Percentiles rank a stretch among this genome's conserved stretches.
These are phyloP conservation scores for Nomada goodeniana DNA, from an alignment of 2,888 invertebrate species.

Conservation along the genomic window DNA sequence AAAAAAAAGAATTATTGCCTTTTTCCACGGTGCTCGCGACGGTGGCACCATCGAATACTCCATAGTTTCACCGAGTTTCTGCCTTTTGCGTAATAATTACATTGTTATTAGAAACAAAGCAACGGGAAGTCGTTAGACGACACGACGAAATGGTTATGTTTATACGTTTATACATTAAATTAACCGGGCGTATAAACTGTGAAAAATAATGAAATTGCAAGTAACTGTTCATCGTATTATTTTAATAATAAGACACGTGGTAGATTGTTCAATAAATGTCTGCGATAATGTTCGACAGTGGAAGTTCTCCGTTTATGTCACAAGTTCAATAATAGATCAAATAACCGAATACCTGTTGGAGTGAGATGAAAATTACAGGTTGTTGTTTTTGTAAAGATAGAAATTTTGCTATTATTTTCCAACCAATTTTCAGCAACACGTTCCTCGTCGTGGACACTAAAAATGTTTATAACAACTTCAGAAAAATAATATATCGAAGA, in stretches of 20 bases:
- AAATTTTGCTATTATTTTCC: too few relatives aligned
- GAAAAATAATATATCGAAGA: too few relatives aligned
- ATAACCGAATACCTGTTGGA: too few relatives aligned
- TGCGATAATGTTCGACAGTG: neutral
- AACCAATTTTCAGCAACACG: too few relatives aligned
- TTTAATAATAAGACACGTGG: neutral
- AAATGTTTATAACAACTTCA: too few relatives aligned
- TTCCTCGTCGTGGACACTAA: too few relatives aligned
- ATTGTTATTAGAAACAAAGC: constrained; percentile 64
- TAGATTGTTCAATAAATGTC: neutral
- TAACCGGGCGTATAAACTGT: constrained; percentile 18
- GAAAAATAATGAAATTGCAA: constrained; percentile 19
- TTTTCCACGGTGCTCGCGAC: constrained; percentile 51
- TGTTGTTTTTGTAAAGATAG: too few relatives aligned
- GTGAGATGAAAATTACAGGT: too few relatives aligned
- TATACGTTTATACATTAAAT: constrained; percentile 47
- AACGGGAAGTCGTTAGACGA: constrained; percentile 62
- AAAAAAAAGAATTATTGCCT: constrained; percentile 51
- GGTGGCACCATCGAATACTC: constrained; percentile 35
- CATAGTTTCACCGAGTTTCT: constrained; percentile 63
- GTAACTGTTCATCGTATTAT: neutral
- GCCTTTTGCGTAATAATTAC: constrained; percentile 68
- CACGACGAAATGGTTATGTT: constrained; percentile 35
- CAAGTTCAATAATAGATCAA: too few relatives aligned
- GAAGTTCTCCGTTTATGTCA: too few relatives aligned